phyloP scores from a whole-genome alignment of 2,113 vertebrate species.

The Amphiprion percula region DNA sequence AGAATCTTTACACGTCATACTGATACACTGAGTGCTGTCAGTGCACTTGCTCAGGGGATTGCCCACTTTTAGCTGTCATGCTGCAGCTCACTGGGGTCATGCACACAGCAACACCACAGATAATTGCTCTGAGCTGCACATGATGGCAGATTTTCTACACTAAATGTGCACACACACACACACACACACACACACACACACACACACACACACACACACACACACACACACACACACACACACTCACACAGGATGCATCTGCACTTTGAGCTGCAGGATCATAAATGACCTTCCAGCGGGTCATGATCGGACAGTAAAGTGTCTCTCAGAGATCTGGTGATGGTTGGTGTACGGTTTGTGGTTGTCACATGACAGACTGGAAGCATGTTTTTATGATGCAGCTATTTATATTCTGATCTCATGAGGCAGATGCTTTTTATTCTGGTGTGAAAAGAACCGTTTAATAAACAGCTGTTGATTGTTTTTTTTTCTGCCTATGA shows the following conservation, averaged over 20 bases:
- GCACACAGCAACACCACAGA: constrained; percentile 11
- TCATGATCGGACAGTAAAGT: neutral
- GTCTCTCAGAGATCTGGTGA: neutral
- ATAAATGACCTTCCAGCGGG: neutral
- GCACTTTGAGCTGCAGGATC: neutral
- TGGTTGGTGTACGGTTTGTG: neutral
- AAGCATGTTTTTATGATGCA: neutral
- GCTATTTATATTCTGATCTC: neutral
- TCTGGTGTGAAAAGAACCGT: neutral
- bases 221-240: neutral
- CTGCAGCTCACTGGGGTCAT: constrained; percentile 47
- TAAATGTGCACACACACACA: neutral
- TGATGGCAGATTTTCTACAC: constrained; percentile 1
- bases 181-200: too few relatives aligned
- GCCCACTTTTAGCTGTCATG: constrained; percentile 35
- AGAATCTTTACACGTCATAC: constrained; percentile 12
- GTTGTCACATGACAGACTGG: neutral
- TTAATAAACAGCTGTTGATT: neutral
- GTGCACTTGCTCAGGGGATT: constrained; percentile 39
- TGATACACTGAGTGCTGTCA: constrained; percentile 24
- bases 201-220: neutral
- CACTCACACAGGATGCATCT: too few relatives aligned
- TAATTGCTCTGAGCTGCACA: neutral
- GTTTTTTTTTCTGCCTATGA: too few relatives aligned
- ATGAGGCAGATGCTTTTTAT: neutral